Percentiles rank a stretch among this genome's conserved stretches.
phyloP scores from a whole-genome alignment of 1,140 invertebrate species.

The Drusus annulatus region DNA sequence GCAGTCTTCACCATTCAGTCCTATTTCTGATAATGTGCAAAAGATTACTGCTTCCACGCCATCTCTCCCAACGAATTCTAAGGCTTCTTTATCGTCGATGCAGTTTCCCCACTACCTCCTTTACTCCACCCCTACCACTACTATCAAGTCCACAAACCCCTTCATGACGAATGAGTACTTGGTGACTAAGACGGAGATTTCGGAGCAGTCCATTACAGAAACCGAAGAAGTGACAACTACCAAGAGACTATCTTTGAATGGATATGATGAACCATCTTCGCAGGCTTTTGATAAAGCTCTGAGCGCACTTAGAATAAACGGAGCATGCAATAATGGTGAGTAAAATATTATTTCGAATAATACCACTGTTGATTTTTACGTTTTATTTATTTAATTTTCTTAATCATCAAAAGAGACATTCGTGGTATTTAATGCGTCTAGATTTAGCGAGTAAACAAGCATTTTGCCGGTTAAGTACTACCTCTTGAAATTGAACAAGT shows the following conservation, averaged over 20 bases:
- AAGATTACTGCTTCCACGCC: slow-evolving; percentile 9
- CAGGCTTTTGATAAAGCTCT: slow-evolving; percentile 17
- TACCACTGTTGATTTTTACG: no score
- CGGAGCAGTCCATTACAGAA: slow-evolving; percentile 67
- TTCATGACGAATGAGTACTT: slow-evolving; percentile 54
- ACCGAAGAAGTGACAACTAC: slow-evolving; percentile 69
- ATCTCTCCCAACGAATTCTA: slow-evolving; percentile 1
- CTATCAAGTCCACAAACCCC: slow-evolving; percentile 49
- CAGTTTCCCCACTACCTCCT: slow-evolving; percentile 36
- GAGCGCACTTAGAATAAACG: slow-evolving; percentile 46
- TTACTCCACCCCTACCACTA: slow-evolving; percentile 37
- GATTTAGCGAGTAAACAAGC: no score
- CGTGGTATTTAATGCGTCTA: no score
- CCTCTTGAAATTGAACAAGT: no score
- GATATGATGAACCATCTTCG: slow-evolving; percentile 38
- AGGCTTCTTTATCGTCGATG: slow-evolving; percentile 25
- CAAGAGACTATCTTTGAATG: slow-evolving; percentile 67
- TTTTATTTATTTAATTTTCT: no score
- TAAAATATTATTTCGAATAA: not conserved
- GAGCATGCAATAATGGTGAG: slow-evolving; percentile 45
- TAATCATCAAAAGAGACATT: no score
- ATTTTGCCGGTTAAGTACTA: no score
- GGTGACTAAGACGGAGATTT: slow-evolving; percentile 61
- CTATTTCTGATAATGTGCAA: slow-evolving; percentile 7
- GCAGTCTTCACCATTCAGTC: slow-evolving; percentile 38